Evolutionary conservation across 2,113 vertebrate genomes (phyloP), one percentile per base, ranked within the genome.

Genomic region (Gambusia affinis): DNA sequence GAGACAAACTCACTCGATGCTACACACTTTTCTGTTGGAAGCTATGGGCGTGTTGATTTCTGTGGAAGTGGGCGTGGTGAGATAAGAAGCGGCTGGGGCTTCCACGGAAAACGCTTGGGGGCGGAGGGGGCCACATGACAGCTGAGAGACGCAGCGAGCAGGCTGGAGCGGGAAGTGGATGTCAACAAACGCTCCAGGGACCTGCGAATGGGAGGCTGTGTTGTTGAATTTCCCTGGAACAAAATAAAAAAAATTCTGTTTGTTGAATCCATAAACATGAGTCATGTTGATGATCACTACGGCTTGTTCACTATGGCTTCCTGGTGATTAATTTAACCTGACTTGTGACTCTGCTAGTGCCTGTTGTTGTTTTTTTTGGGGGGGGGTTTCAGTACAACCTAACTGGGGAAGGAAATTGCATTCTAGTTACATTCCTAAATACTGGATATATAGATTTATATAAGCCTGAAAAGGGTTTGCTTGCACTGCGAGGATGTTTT

Each of bases 41-140:
- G 67, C n/a, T 6, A 14, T 15, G 70, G 64, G 72, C 66, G 80
- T 12, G 61, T 61, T 72, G 29, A 72, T 66, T 92, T 92, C 87
- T 74, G 44, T 87, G 83, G 85, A 91, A 90, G 65, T 39, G 64
- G 44, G 65, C 73, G 67, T 37, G 66, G 39, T 8, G 66, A 88
- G 88, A 93, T 85, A 90, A 92, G 79, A 76, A 60, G 61, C 72
- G 86, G 72, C 71, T 1, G 70, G 69, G 77, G 17, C 80, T 91
- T 92, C 84, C 79, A 84, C 47, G 19, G 85, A 92, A 91, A 44
- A 37, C 11, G 35, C 10, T 12, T 11, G 35, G 28, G 64, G 15
- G 12, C 39, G 64, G 69, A n/a, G 71, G 39, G 10, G 35, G 35
- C 35, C 24, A 17, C 3, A 67, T 73, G 60, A 39, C 71, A 51